Evolutionary conservation across 2,113 vertebrate genomes (phyloP), one percentile per base, ranked within the genome.

Genomic region (Labeo rohita): DNA sequence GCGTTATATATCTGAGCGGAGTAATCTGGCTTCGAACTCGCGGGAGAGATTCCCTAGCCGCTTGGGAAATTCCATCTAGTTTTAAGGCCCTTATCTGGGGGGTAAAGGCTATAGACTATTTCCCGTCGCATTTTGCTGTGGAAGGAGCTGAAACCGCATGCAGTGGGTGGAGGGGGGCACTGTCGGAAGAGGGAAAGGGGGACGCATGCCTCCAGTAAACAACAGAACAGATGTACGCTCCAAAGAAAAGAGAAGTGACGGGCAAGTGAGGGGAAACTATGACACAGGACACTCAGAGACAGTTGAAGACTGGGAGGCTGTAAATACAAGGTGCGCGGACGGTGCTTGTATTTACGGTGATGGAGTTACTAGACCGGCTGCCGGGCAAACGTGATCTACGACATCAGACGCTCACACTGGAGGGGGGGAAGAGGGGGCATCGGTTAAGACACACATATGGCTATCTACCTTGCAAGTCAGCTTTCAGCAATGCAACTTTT

Each of bases 401-500:
- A 90, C 87, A 87, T 88, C 72, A 83, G 75, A 85, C 86, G 76
- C 18, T 80, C 23, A 88, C 70, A 86, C 63, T 86, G 63, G 54
- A 85, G 85, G 78, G 75, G 45, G 56, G 82, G 54, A 23, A 63
- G 65, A 61, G 85, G 85, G 85, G 59, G 59, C 89, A 86, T 89
- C 96, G 95, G 95, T 95, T 95, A 87, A 93, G 93, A 97, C 95
- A 96, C 90, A 97, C 93, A 93, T 72, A 94, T 93, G 95, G 90
- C 96, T 96, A 96, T 98, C 96, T 99, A 99, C 98, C 98, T 99
- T 99, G 96, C 97, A 99, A 97, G 96, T 99, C 97, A 99, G 98
- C 98, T 99, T 98, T 99, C 98, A 97, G 98, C 98, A 99, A 98
- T 97, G 98, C 96, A 97, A 99, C 97, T 99, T 95, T 98, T 98